phyloP scores from a whole-genome alignment of 2,797 vertebrate genomes.

The Chiloscyllium punctatum region DNA sequence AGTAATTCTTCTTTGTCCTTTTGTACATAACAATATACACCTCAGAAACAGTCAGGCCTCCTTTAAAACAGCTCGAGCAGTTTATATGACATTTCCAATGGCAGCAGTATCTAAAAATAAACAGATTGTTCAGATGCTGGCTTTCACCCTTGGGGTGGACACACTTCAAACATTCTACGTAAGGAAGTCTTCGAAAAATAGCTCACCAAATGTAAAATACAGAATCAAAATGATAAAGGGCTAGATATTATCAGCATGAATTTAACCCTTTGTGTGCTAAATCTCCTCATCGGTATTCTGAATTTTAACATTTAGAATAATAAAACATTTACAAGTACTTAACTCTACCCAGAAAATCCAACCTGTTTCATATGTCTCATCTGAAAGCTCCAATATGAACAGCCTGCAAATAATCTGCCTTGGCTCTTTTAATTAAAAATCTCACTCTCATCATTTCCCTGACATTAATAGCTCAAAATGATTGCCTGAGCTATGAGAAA shows the following conservation, averaged over 20 bases:
- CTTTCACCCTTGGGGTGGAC: constrained; percentile 3
- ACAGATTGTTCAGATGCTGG: constrained; percentile 1
- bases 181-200: background rate
- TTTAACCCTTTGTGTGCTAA: background rate
- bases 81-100: constrained; percentile 27
- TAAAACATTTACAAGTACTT: background rate
- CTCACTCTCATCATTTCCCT: background rate
- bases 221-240: constrained; percentile 5
- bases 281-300: background rate
- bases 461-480: background rate
- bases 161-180: background rate
- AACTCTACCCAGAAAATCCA: background rate
- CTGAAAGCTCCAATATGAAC: background rate
- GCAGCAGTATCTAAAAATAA: constrained; percentile 30
- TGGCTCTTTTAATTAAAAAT: background rate
- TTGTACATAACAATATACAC: background rate
- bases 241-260: background rate
- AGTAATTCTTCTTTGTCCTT: background rate
- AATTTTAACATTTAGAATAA: background rate
- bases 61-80: background rate
- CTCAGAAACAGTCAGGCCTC: background rate
- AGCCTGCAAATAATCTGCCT: background rate
- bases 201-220: background rate
- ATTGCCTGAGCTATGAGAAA: background rate
- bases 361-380: background rate